Percentiles rank a stretch among this genome's conserved stretches.
Conservation (phyloP, 2,888 invertebrate genomes). For the Volucella inanis region DNA sequence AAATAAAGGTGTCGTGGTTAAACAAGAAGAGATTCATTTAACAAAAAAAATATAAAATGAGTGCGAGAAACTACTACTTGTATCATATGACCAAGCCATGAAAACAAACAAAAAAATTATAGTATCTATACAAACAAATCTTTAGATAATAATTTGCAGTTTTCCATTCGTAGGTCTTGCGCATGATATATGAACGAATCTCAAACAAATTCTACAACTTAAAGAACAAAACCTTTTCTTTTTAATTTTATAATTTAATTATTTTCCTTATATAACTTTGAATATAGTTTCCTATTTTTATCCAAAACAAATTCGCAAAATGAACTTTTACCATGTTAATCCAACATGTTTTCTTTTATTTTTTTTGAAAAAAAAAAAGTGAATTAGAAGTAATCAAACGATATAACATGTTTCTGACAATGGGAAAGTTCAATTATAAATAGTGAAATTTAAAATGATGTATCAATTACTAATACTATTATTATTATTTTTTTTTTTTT, state of each 20-base stretch:
- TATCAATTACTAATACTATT: neutral
- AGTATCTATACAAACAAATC: neutral
- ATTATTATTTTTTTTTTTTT: slow-evolving; percentile 8
- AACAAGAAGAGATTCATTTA: slow-evolving; percentile 38
- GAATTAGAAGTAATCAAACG: slow-evolving; percentile 74
- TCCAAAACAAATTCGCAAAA: slow-evolving; percentile 20
- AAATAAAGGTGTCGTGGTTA: slow-evolving; percentile 46
- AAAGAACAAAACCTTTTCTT: slow-evolving; percentile 10
- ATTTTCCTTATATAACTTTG: slow-evolving; percentile 20
- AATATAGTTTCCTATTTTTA: neutral
- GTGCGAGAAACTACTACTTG: slow-evolving; percentile 51
- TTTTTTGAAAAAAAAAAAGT: neutral
- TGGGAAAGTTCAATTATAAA: slow-evolving; percentile 63
- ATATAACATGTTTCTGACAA: slow-evolving; percentile 72
- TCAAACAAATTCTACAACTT: slow-evolving; percentile 16
- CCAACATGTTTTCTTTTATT: slow-evolving; percentile 49
- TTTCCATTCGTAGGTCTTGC: slow-evolving; percentile 70
- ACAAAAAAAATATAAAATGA: slow-evolving; percentile 35
- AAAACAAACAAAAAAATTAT: slow-evolving; percentile 31
- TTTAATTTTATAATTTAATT: slow-evolving; percentile 27
- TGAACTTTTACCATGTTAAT: slow-evolving; percentile 67
- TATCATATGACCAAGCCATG: slow-evolving; percentile 59
- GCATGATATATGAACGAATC: slow-evolving; percentile 59
- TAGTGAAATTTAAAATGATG: slow-evolving; percentile 15
- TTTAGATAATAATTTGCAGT: slow-evolving; percentile 60